Percentiles rank a stretch among this genome's conserved stretches.
Evolutionary conservation across 1,140 invertebrate species (phyloP).

Genomic region (Drosophila sechellia): DNA sequence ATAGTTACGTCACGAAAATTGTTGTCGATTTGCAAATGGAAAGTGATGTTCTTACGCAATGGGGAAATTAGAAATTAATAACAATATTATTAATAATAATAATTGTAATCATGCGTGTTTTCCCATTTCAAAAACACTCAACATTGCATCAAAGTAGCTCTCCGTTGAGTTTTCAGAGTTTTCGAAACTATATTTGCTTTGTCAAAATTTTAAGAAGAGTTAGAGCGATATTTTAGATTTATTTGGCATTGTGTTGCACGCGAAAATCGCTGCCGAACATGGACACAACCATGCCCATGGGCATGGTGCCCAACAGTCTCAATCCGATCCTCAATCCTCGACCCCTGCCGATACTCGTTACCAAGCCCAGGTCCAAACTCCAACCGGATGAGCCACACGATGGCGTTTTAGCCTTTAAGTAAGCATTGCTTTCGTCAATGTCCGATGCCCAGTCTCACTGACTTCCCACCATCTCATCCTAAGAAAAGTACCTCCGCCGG

Average conservation of each 20-base stretch:
- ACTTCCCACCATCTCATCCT: background rate
- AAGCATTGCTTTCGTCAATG: background rate
- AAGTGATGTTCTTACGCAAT: background rate
- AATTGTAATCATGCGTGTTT: background rate
- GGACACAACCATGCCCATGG: constrained; percentile 3
- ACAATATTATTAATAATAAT: too few species aligned
- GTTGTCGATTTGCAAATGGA: background rate
- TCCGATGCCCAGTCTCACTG: too few species aligned
- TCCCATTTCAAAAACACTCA: background rate
- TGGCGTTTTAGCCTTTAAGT: background rate
- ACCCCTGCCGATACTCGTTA: background rate
- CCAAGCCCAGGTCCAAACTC: background rate
- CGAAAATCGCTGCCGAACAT: background rate
- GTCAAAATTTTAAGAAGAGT: constrained; percentile 18
- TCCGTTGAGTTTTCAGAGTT: background rate
- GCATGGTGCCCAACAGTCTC: constrained; percentile 4
- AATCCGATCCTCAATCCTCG: background rate
- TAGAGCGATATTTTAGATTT: background rate
- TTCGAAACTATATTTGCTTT: background rate
- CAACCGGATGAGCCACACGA: background rate
- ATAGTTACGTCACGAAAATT: constrained; percentile 5
- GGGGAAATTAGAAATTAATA: background rate
- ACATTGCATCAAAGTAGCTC: constrained; percentile 5
- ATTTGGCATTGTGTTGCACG: constrained; percentile 3
- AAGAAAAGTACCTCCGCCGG: background rate